Base-by-base conservation (phyloP, 2,888 invertebrate species). In the Scaptodrosophila latifasciaeformis region DNA sequence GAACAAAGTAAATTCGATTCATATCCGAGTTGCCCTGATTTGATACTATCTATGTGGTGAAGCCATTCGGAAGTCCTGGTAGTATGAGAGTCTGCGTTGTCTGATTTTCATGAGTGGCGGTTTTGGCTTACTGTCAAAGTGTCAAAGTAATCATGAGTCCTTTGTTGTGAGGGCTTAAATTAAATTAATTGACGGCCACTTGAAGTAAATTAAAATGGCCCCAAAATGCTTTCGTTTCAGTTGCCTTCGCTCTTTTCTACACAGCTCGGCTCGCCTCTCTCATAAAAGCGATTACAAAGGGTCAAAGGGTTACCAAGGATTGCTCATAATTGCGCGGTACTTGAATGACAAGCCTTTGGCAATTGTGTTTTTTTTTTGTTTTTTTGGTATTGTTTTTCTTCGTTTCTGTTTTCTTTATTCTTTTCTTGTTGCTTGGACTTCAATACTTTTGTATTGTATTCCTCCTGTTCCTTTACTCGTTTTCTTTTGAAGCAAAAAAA, bases 151-250 rank as follows among this genome's bases (percentile, higher is more conserved):
- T 54, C 68, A 59, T 39, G 65, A 3, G 24, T 3, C 37, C 56
- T 58, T 57, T 57, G 61, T 55, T 61, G 65, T 13, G 47, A 52
- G 55, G 76, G 74, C 49, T 80, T 70, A 77, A 80, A 75, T 67
- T 72, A 65, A 77, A 74, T 75, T 77, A 80, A 77, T 79, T 74
- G 80, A 59, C 59, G 66, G 59, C 51, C 80, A 75, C 75, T 75
- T 74, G 70, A 67, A 74, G 80, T 74, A 68, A 74, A 80, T 80
- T 58, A 74, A 77, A 68, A 70, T 67, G 60, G 59, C 57, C 47
- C 47, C 49, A 42, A 46, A 57, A 52, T 34, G 55, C 54, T 53
- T 49, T 43, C 44, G 49, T 49, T 58, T 58, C 45, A 9, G 37
- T 7, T 17, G 35, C 54, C 31, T 31, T 7, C 31, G 31, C 3